Base-by-base conservation (phyloP, 2,888 invertebrate species). In the Leptothorax acervorum region DNA sequence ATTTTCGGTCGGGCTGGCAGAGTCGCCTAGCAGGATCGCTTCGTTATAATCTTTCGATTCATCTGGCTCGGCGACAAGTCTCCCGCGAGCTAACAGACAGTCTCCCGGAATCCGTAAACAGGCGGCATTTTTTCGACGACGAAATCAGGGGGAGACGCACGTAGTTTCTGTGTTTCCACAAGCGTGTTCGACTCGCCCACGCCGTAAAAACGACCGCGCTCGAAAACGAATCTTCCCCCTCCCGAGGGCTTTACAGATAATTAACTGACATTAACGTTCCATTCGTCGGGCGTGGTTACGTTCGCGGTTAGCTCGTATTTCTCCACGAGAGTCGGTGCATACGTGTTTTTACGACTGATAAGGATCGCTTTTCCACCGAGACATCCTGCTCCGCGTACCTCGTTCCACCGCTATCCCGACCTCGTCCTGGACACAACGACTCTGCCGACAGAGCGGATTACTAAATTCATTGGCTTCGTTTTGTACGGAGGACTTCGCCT, bases 201-300 rank as follows among this genome's bases (percentile, higher is more conserved):
- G 85, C 86, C 84, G 83, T 82, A 87, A 87, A 86, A 75, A 78
- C 79, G 55, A n/a, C 35, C 84, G 62, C 12, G 63, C 71, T 78
- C 79, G 84, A 82, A 87, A 88, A 89, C 88, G 87, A 75, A 89
- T 88, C 89, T 82, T 74, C 79, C 70, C 83, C 87, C 82, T 68
- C 79, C 39, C 23, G 12, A 48, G 51, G 71, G 82, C 91, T 92
- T 91, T 89, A 91, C 90, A 86, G 91, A 92, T 92, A 93, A 93
- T 93, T 93, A 93, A 92, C 92, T 88, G 88, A 89, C 92, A 90
- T 93, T 93, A 92, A 92, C 90, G 91, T 92, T 90, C 92, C 87
- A 82, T 84, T 84, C 85, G 86, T 84, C 85, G 88, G 86, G 82
- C 83, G 88, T 88, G 86, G 84, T 92, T 88, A 87, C 88, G 89